Percentiles rank a stretch among this genome's conserved stretches.
Conservation (phyloP, 2,113 vertebrate genomes). For the Hyaena hyaena region DNA sequence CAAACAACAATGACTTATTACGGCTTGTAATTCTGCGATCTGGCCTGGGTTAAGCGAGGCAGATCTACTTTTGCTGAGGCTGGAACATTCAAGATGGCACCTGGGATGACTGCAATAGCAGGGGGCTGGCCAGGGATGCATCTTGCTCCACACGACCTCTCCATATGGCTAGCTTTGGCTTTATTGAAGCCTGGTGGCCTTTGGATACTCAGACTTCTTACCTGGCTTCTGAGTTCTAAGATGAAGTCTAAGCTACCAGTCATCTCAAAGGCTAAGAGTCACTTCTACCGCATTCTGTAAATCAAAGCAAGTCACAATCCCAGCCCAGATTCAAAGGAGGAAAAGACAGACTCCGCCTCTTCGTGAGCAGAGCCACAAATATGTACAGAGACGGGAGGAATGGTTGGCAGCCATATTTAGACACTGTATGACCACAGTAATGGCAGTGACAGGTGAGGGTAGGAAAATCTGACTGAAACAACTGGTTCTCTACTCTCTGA, state of each 20-base stretch:
- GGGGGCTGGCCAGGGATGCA: background rate
- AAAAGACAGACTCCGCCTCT: background rate
- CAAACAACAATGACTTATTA: background rate
- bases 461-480: constrained; percentile 22
- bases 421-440: background rate
- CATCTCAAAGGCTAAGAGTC: background rate
- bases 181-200: background rate
- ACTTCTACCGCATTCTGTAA: background rate
- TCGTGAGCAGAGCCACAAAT: background rate
- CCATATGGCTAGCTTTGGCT: background rate
- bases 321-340: background rate
- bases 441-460: background rate
- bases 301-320: background rate
- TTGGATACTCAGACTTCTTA: background rate
- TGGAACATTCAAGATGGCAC: background rate
- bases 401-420: background rate
- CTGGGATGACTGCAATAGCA: background rate
- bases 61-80: background rate
- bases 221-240: background rate
- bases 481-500: background rate
- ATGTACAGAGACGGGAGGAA: background rate
- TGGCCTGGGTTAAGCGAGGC: background rate
- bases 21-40: background rate
- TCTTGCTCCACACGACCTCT: background rate
- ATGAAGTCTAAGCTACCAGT: background rate